Conservation (phyloP, 1,140 invertebrate genomes). For the Camponotus floridanus region DNA sequence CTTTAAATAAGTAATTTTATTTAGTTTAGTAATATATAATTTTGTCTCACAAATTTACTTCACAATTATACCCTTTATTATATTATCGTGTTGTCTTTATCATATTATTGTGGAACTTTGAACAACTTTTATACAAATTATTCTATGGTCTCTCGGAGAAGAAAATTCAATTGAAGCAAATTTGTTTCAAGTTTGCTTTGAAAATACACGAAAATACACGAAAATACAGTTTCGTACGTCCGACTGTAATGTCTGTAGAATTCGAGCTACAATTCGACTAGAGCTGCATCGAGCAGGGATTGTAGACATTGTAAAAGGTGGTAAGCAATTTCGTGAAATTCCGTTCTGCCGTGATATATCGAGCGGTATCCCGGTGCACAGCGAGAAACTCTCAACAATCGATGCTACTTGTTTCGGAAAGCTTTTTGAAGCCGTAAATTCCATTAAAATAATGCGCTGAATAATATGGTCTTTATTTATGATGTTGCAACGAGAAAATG, state of each 20-base stretch:
- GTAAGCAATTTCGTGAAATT: slow-evolving; percentile 61
- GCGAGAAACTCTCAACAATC: slow-evolving; percentile 46
- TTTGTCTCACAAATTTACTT: slow-evolving; percentile 1
- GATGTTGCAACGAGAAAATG: slow-evolving; percentile 15
- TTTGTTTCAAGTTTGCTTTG: slow-evolving; percentile 46
- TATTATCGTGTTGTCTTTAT: background rate
- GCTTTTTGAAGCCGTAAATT: slow-evolving; percentile 42
- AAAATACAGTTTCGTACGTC: slow-evolving; percentile 10
- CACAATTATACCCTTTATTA: background rate
- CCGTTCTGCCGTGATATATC: slow-evolving; percentile 40
- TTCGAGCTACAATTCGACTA: slow-evolving; percentile 49
- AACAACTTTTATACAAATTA: slow-evolving; percentile 45
- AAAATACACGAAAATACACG: slow-evolving; percentile 9
- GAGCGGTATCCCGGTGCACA: background rate
- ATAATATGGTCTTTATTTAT: slow-evolving; percentile 39
- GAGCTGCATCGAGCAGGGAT: slow-evolving; percentile 16
- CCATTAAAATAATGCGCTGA: slow-evolving; percentile 49
- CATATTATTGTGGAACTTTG: slow-evolving; percentile 5
- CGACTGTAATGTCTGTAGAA: slow-evolving; percentile 49
- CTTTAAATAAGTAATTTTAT: slow-evolving; percentile 20
- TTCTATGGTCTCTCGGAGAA: background rate
- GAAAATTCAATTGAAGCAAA: slow-evolving; percentile 44
- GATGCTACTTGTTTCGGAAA: slow-evolving; percentile 32
- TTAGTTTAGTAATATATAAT: background rate
- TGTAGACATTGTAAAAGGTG: slow-evolving; percentile 54